Evolutionary conservation across 1,140 invertebrate species (phyloP).

Genomic region (Drosophila burlai): DNA sequence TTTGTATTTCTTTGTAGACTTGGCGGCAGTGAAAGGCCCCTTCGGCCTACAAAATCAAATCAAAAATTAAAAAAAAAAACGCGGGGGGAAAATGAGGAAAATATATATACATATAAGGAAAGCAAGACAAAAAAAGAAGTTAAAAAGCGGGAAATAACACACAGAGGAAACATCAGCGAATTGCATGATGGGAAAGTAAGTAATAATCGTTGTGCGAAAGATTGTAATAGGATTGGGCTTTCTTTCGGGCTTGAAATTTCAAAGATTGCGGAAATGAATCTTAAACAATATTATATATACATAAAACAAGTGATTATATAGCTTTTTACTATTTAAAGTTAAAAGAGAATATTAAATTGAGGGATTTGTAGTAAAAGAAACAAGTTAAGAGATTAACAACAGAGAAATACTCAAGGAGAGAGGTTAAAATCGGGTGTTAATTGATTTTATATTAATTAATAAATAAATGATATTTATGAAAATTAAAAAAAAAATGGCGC

Average conservation of each 20-base stretch:
- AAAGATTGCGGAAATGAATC: slow-evolving; percentile 22
- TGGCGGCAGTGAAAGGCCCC: slow-evolving; percentile 44
- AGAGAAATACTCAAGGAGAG: neutral
- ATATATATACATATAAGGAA: neutral
- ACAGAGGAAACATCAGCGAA: slow-evolving; percentile 6
- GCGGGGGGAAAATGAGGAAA: neutral
- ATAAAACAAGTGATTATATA: neutral
- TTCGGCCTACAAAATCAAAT: slow-evolving; percentile 32
- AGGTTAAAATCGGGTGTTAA: neutral
- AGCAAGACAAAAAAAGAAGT: slow-evolving; percentile 1
- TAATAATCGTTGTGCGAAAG: slow-evolving; percentile 24
- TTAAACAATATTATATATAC: neutral
- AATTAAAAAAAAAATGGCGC: neutral
- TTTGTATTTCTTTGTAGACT: neutral
- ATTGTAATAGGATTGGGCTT: slow-evolving; percentile 10
- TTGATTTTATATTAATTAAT: neutral
- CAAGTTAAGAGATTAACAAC: neutral
- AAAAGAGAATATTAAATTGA: neutral
- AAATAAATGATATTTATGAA: neutral
- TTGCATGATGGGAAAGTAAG: slow-evolving; percentile 32
- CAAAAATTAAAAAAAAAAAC: neutral
- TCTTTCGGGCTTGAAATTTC: slow-evolving; percentile 10
- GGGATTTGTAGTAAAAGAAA: neutral
- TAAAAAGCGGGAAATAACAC: slow-evolving; percentile 12
- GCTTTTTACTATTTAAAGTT: neutral